phyloP scores from a whole-genome alignment of 2,113 vertebrate genomes.

The Anthoscopus minutus region DNA sequence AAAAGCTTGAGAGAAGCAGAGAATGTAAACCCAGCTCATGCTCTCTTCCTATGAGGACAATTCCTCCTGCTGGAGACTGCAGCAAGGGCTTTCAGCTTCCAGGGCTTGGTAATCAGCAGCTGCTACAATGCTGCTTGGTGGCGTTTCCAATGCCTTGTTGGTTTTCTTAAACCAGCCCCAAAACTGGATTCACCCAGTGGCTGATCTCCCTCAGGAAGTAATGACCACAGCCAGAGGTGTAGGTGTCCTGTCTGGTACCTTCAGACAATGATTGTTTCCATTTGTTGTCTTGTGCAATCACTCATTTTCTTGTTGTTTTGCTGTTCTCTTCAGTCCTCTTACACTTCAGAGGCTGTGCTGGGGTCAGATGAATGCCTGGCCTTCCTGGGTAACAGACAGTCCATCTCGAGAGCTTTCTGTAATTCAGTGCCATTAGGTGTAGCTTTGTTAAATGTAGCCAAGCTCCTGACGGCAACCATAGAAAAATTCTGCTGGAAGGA shows the following conservation, averaged over 20 bases:
- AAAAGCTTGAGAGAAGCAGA: not conserved
- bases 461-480: not conserved
- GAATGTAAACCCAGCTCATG: not conserved
- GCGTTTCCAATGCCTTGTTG: accelerated
- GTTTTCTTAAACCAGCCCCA: not conserved
- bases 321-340: not conserved
- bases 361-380: not conserved
- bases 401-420: not conserved
- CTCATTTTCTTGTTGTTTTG: not conserved
- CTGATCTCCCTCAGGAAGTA: not conserved
- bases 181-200: too few species aligned
- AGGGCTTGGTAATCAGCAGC: not conserved
- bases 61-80: not conserved
- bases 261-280: not conserved
- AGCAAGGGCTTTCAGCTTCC: not conserved
- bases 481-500: not conserved
- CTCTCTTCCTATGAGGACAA: not conserved
- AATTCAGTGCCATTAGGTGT: not conserved
- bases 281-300: not conserved
- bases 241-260: not conserved
- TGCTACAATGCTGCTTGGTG: not conserved
- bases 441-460: not conserved
- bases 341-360: not conserved
- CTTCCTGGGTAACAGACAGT: not conserved
- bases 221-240: not conserved